Evolutionary conservation across 2,888 invertebrate species (phyloP).

Genomic region (Tetramorium bicarinatum): DNA sequence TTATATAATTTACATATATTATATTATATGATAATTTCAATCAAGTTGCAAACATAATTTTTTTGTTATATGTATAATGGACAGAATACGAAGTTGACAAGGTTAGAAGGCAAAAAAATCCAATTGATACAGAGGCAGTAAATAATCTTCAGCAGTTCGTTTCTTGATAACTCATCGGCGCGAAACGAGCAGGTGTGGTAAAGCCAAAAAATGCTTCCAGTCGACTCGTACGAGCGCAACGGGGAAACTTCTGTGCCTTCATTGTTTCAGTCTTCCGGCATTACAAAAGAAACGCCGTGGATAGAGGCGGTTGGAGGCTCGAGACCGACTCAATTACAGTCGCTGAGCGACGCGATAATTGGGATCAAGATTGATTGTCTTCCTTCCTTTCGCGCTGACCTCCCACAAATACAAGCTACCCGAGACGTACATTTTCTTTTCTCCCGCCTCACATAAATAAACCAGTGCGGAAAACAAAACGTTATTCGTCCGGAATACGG

Average conservation of each 20-base stretch:
- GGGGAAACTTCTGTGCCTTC: conserved; percentile 57
- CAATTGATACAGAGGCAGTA: conserved; percentile 43
- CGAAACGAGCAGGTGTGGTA: conserved; percentile 63
- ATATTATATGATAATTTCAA: too few relatives aligned
- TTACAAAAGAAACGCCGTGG: conserved; percentile 70
- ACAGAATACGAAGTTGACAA: conserved; percentile 29
- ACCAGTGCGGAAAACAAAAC: conserved; percentile 38
- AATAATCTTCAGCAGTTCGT: conserved; percentile 58
- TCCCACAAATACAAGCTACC: conserved; percentile 62
- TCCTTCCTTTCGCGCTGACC: conserved; percentile 70
- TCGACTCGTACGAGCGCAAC: conserved; percentile 44
- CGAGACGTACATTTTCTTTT: conserved; percentile 61
- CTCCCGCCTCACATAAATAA: conserved; percentile 45
- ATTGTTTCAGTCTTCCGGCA: conserved; percentile 75
- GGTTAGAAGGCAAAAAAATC: conserved; percentile 18
- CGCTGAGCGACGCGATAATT: conserved; percentile 84
- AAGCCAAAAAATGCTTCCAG: conserved; percentile 61
- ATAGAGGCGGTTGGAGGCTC: conserved; percentile 48
- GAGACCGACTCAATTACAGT: conserved; percentile 82
- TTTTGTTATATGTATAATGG: too few relatives aligned
- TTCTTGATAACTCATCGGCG: conserved; percentile 68
- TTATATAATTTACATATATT: too few relatives aligned
- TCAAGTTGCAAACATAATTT: too few relatives aligned
- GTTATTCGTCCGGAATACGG: background rate
- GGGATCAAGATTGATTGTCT: conserved; percentile 83